Evolutionary conservation across 2,888 invertebrate genomes (phyloP), one percentile per base, ranked within the genome.

Genomic region (Tanytarsus gracilentus): DNA sequence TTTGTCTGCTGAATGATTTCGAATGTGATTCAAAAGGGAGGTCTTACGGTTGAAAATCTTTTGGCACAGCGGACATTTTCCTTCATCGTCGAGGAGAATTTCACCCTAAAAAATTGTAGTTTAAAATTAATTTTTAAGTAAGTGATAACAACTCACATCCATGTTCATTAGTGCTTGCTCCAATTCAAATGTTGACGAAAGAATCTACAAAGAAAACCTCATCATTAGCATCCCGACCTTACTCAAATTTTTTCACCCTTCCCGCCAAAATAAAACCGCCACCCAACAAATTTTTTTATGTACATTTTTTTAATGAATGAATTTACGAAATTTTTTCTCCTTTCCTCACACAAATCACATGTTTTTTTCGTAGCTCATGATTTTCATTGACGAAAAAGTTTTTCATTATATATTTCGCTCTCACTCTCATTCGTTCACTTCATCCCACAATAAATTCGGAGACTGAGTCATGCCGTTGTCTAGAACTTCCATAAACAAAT

Each of bases 11-110:
- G 74, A 72, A 67, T 74, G 74, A 68, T 74, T 74, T 60, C 75
- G 70, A 66, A 74, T 73, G 66, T 74, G 74, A 63, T 74, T 74
- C 66, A 74, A 66, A 62, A 74, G 66, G 59, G 74, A 74, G 61
- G 74, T 71, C 66, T 74, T 73, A 27, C 74, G 68, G 60, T 75
- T 73, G 67, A 74, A 74, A 56, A 73, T 72, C 66, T 74, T 74
- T 65, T 72, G 72, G 67, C 74, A 74, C 58, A 74, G 68, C 61
- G 74, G 73, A 66, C 74, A 74, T 16, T 73, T 70, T 64, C 74
- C 74, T 68, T 74, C 74, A 66, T 74, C 74, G 64, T 73, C 74
- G 63, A 73, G 72, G 64, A 74, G 68, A 61, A 73, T 67, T 68
- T 74, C 73, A 66, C 73, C 72, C 74, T 73, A n/a, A 18, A 61